phyloP scores from a whole-genome alignment of 2,888 invertebrate species.

The Slavum lentiscoides region DNA sequence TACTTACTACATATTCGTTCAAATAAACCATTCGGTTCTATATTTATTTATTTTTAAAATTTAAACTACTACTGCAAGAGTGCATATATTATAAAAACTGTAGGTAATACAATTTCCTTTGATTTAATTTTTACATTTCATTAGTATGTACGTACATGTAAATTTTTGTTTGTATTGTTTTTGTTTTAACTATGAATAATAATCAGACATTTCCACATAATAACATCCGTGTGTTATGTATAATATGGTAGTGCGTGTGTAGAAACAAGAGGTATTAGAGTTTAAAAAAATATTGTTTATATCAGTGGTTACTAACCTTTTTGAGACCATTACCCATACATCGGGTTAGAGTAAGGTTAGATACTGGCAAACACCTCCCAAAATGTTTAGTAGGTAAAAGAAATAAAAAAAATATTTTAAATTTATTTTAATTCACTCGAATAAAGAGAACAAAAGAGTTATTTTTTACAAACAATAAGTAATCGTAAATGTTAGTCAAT shows the following conservation, averaged over 20 bases:
- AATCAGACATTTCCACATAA: constrained; percentile 16
- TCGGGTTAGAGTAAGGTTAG: neutral
- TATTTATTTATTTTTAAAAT: neutral
- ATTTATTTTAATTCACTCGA: constrained; percentile 5
- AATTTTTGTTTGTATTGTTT: constrained; percentile 29
- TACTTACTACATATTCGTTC: no score
- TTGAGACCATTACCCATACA: neutral
- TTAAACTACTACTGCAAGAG: neutral
- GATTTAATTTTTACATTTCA: constrained; percentile 33
- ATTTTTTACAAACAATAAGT: constrained; percentile 8
- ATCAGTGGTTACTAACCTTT: neutral
- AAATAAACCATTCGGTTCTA: neutral
- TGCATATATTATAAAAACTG: no score
- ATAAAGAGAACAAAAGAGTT: neutral
- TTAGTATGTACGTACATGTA: constrained; percentile 23
- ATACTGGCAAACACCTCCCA: neutral
- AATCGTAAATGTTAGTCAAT: constrained; percentile 9
- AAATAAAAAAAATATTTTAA: neutral
- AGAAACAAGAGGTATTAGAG: neutral
- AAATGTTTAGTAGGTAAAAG: neutral
- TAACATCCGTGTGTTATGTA: constrained; percentile 3
- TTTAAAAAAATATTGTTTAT: no score
- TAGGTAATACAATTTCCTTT: constrained; percentile 25
- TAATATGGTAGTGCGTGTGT: neutral
- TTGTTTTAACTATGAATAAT: constrained; percentile 30